Conservation (phyloP, 2,113 vertebrate species). For the Falcunculus frontatus region DNA sequence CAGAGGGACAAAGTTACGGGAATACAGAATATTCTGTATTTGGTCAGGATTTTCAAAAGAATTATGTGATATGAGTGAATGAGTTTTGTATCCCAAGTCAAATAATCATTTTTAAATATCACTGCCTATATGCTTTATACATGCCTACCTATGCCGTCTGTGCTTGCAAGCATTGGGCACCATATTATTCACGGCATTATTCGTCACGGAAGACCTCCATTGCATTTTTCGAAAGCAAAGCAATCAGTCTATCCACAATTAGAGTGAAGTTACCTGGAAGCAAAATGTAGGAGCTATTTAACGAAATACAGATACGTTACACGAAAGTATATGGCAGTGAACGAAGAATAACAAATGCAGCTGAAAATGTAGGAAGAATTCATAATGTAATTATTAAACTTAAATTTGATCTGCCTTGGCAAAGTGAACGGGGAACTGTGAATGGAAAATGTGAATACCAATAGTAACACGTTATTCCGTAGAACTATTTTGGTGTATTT, state of each 20-base stretch:
- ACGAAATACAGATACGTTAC: slow-evolving; percentile 7
- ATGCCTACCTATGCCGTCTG: background rate
- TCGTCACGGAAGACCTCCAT: background rate
- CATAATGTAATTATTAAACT: slow-evolving; percentile 10
- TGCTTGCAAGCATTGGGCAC: background rate
- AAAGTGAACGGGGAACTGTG: background rate
- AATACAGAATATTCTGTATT: background rate
- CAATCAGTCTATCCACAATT: background rate
- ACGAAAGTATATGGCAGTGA: background rate
- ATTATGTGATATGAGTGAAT: background rate
- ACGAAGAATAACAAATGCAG: slow-evolving; percentile 28
- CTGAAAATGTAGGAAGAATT: slow-evolving; percentile 30
- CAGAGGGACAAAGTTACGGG: background rate
- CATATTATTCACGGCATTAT: background rate
- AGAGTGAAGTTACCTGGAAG: background rate
- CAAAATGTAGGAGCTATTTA: background rate
- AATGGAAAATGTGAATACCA: background rate
- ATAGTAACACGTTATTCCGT: background rate
- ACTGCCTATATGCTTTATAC: background rate
- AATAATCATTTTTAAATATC: background rate
- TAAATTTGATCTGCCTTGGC: slow-evolving; percentile 8
- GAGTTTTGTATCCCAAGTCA: background rate
- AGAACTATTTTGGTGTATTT: background rate
- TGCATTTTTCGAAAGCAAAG: background rate
- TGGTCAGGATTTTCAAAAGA: background rate